These are phyloP conservation scores for Sandelia bainsii DNA, from an alignment of 2,797 vertebrate species.

Conservation along the genomic window DNA sequence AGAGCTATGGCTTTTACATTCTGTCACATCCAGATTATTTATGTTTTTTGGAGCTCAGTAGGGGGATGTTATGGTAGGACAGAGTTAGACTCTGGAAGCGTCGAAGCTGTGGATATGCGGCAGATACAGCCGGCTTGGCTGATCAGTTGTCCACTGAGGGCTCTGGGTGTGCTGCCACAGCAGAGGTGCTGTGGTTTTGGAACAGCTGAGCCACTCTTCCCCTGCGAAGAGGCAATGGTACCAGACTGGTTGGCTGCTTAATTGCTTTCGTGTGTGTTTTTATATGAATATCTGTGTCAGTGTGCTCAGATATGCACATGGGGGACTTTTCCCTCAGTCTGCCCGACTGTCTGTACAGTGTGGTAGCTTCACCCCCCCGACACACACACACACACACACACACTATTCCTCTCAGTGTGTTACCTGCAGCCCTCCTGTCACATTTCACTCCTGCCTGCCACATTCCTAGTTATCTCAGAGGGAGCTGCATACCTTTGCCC, in stretches of 20 bases:
- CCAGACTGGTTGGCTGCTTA: slow-evolving; percentile 40
- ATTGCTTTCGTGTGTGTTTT: slow-evolving; percentile 45
- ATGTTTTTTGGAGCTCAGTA: slow-evolving; percentile 15
- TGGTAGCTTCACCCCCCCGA: too few species aligned
- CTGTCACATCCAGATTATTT: slow-evolving; percentile 48
- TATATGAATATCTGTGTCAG: slow-evolving; percentile 35
- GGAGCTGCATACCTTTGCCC: slow-evolving; percentile 72
- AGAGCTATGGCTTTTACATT: slow-evolving; percentile 28
- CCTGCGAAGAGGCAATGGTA: slow-evolving; percentile 45
- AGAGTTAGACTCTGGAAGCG: slow-evolving; percentile 2
- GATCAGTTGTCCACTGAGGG: slow-evolving; percentile 40
- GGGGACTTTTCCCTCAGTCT: neutral
- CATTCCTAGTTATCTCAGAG: slow-evolving; percentile 82
- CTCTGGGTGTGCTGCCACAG: slow-evolving; percentile 43
- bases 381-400: too few species aligned
- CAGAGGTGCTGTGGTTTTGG: slow-evolving; percentile 42
- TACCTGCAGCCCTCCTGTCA: slow-evolving; percentile 84
- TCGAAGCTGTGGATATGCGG: slow-evolving; percentile 18
- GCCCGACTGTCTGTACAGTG: slow-evolving; percentile 15
- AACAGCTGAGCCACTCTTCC: slow-evolving; percentile 55
- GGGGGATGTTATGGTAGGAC: slow-evolving; percentile 27
- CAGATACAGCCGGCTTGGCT: slow-evolving; percentile 8
- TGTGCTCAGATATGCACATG: slow-evolving; percentile 19
- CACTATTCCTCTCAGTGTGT: slow-evolving; percentile 62
- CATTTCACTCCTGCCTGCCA: slow-evolving; percentile 83